A percentile compares a stretch with the other conserved stretches of the same genome.
These are phyloP conservation scores for Simalia tracyae DNA, from an alignment of 2,797 vertebrate genomes.

Conservation along the genomic window DNA sequence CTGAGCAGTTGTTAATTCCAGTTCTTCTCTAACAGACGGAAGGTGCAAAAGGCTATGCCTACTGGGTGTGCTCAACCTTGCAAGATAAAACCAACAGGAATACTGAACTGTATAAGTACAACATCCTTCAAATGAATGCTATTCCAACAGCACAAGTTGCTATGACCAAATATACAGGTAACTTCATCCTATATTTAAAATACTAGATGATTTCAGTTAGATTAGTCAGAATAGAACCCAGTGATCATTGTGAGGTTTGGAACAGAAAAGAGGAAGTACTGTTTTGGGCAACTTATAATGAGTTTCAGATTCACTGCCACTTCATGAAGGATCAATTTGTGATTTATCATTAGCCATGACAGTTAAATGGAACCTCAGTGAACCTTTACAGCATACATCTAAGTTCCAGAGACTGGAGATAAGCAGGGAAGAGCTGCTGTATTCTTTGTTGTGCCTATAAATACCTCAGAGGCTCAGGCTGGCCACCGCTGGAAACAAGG, in stretches of 20 bases:
- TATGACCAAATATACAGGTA: constrained; percentile 93
- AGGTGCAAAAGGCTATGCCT: constrained; percentile 93
- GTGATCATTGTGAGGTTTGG: neutral
- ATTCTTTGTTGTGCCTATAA: neutral
- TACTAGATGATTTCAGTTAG: neutral
- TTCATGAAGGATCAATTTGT: neutral
- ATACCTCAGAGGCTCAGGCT: neutral
- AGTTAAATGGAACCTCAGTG: neutral
- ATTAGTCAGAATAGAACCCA: neutral
- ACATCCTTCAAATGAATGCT: constrained; percentile 97
- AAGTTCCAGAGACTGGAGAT: too few relatives aligned
- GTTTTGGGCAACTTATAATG: neutral
- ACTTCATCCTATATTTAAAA: neutral
- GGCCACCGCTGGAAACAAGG: neutral
- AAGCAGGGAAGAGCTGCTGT: neutral
- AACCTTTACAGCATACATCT: neutral
- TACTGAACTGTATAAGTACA: constrained; percentile 89
- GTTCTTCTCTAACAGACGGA: constrained; percentile 77
- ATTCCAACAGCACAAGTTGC: constrained; percentile 89
- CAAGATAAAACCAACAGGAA: constrained; percentile 92
- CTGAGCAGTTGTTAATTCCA: constrained; percentile 36
- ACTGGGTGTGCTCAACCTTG: constrained; percentile 93
- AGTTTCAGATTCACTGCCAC: neutral
- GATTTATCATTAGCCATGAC: neutral
- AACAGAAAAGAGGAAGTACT: neutral